Percentiles rank a stretch among this genome's conserved stretches.
phyloP scores from a whole-genome alignment of 1,140 invertebrate species.

The Heliconius eleuchia region DNA sequence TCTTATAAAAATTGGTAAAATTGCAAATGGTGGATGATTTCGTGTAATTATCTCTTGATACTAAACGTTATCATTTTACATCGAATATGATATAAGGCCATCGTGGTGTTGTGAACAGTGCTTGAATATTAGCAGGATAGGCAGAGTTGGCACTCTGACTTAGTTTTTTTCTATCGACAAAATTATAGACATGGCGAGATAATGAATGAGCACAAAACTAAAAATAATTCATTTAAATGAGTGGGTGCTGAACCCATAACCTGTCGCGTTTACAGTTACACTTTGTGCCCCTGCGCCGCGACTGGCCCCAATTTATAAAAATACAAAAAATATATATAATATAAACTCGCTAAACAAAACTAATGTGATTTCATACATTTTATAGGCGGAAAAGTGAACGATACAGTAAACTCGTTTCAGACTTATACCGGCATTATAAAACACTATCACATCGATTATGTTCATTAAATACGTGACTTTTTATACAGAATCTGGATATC shows the following conservation, averaged over 20 bases:
- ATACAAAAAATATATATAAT: too few species aligned
- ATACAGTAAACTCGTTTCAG: slow-evolving; percentile 16
- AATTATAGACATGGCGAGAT: too few species aligned
- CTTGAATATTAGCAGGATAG: neutral
- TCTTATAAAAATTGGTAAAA: neutral
- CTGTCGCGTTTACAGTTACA: too few species aligned
- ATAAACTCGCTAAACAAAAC: neutral
- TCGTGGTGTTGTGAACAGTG: neutral
- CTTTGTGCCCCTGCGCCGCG: too few species aligned
- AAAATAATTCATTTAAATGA: too few species aligned
- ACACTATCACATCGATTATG: slow-evolving; percentile 23
- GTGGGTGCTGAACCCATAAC: too few species aligned
- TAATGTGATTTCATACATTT: neutral
- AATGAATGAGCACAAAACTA: too few species aligned
- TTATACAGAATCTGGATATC: neutral
- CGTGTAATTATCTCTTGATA: neutral
- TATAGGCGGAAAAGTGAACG: neutral
- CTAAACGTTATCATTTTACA: neutral
- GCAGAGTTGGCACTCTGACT: too few species aligned
- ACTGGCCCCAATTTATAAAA: too few species aligned
- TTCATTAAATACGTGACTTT: neutral
- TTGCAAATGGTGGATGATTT: neutral
- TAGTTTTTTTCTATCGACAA: too few species aligned
- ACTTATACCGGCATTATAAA: slow-evolving; percentile 11
- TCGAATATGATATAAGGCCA: neutral